Percentiles rank a stretch among this genome's conserved stretches.
Evolutionary conservation across 1,140 invertebrate genomes (phyloP).

Genomic region (Drosophila sturtevanti): DNA sequence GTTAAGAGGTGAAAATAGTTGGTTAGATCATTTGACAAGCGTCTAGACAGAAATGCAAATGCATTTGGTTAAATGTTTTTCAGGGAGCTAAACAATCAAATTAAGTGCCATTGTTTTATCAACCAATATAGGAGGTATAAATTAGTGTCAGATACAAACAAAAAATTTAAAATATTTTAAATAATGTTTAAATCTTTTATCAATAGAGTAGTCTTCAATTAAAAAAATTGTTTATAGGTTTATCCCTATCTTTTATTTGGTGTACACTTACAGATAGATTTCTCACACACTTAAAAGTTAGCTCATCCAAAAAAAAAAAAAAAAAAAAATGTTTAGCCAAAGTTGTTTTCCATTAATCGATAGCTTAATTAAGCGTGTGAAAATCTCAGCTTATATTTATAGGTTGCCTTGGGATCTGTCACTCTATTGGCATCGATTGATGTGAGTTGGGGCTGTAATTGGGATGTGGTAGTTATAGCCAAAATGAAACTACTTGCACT

Average conservation of each 20-base stretch:
- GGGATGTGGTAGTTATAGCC: slow-evolving; percentile 13
- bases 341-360: slow-evolving; percentile 55
- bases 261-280: not conserved
- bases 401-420: slow-evolving; percentile 74
- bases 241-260: not conserved
- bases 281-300: not conserved
- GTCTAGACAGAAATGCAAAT: slow-evolving; percentile 45
- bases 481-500: slow-evolving; percentile 50
- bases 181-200: no score
- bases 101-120: not conserved
- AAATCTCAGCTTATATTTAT: slow-evolving; percentile 68
- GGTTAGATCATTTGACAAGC: slow-evolving; percentile 15
- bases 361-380: slow-evolving; percentile 78
- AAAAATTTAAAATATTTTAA: no score
- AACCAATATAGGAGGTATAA: not conserved
- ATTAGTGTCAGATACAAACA: not conserved
- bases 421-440: not conserved
- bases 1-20: not conserved
- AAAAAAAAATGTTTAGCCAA: not conserved
- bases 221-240: no score
- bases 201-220: no score
- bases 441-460: not conserved
- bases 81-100: not conserved
- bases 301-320: not conserved
- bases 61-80: slow-evolving; percentile 1